A percentile compares a stretch with the other conserved stretches of the same genome.
Evolutionary conservation across 35 echinoderm and acorn worm species (phyloP).

Genomic region (Heliocidaris tuberculata): DNA sequence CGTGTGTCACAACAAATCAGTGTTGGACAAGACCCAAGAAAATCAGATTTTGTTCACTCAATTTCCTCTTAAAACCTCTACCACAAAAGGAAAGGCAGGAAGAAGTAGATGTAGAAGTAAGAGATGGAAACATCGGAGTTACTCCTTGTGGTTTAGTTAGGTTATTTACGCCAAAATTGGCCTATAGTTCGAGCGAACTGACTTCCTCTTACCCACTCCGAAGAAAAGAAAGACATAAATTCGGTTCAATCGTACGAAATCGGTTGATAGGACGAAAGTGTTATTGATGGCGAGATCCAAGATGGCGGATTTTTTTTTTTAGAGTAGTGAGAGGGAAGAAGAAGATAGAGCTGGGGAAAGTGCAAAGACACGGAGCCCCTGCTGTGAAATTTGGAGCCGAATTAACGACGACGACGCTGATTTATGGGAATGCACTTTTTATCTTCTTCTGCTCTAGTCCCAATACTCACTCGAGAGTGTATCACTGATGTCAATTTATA

Average conservation of each 20-base stretch:
- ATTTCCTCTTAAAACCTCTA: not conserved
- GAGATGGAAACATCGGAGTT: not conserved
- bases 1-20: not conserved
- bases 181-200: constrained; percentile 5
- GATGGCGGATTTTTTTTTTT: not conserved
- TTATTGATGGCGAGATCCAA: constrained; percentile 37
- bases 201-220: not conserved
- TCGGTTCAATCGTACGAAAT: not conserved
- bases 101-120: not conserved
- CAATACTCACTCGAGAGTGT: not conserved
- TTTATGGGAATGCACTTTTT: constrained; percentile 47
- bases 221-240: not conserved
- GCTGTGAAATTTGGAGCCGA: constrained; percentile 13
- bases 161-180: constrained; percentile 11
- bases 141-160: not conserved
- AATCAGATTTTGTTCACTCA: not conserved
- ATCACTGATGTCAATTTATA: not conserved
- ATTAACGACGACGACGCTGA: constrained; percentile 46
- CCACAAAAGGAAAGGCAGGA: not conserved
- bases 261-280: constrained; percentile 1
- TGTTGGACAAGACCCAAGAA: not conserved
- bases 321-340: not conserved
- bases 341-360: constrained; percentile 3
- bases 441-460: constrained; percentile 6
- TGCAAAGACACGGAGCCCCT: constrained; percentile 41